phyloP scores from a whole-genome alignment of 2,797 vertebrate genomes.

The Argyrosomus regius region DNA sequence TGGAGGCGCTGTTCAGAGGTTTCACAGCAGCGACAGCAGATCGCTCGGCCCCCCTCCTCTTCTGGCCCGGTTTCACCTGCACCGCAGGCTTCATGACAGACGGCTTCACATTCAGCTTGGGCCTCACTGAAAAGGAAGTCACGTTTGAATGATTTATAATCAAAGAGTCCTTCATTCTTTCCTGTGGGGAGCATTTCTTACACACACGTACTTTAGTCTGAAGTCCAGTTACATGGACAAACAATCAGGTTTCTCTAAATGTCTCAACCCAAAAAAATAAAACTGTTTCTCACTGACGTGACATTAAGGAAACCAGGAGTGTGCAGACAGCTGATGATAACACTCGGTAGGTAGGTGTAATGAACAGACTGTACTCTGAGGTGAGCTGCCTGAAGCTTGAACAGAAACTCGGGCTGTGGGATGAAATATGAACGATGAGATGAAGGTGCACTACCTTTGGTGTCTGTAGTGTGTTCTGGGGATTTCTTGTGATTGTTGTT shows the following conservation, averaged over 20 bases:
- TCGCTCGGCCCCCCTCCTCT: constrained; percentile 83
- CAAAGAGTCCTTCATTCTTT: neutral
- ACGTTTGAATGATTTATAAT: neutral
- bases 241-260: neutral
- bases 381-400: no score
- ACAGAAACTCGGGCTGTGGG: neutral
- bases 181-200: neutral
- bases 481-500: constrained; percentile 68
- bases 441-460: constrained; percentile 76
- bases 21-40: constrained; percentile 92
- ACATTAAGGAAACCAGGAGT: neutral
- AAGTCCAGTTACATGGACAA: neutral
- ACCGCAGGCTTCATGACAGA: constrained; percentile 85
- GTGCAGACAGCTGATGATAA: no score
- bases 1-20: constrained; percentile 83
- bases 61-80: constrained; percentile 84
- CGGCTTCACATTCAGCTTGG: constrained; percentile 91
- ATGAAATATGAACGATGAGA: neutral
- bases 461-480: constrained; percentile 56
- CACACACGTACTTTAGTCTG: neutral
- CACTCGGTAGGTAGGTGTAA: no score
- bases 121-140: constrained; percentile 85
- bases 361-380: no score
- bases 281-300: neutral
- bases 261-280: no score